Evolutionary conservation across 1,140 invertebrate genomes (phyloP).

Genomic region (Drosophila miranda): DNA sequence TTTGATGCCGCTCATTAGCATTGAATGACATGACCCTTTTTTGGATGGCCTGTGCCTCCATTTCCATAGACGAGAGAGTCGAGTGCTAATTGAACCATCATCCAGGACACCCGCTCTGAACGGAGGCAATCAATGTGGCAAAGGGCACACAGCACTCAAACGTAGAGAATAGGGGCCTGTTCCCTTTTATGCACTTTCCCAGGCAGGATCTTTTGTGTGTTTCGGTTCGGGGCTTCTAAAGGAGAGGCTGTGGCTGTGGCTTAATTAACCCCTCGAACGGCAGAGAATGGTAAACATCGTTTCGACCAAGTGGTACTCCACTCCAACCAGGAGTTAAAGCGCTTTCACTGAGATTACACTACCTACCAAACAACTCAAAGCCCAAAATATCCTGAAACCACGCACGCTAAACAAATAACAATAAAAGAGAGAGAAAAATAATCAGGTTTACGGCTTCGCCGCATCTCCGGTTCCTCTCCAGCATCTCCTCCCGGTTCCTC

Average conservation of each 20-base stretch:
- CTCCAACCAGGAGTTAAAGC: not conserved
- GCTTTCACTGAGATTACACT: not conserved
- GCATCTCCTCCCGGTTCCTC: not conserved
- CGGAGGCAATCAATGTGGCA: too few relatives aligned
- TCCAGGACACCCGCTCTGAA: not conserved
- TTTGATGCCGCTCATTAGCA: conserved; percentile 64
- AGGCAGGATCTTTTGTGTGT: too few relatives aligned
- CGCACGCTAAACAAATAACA: conserved; percentile 68
- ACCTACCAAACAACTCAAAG: not conserved
- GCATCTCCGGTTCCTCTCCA: conserved; percentile 14
- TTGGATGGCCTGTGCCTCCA: conserved; percentile 4
- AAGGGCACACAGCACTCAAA: too few relatives aligned
- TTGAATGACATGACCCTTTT: conserved; percentile 43
- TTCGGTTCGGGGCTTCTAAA: too few relatives aligned
- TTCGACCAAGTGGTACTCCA: too few relatives aligned
- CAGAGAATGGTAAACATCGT: too few relatives aligned
- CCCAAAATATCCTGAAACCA: conserved; percentile 11
- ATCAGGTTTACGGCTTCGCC: conserved; percentile 60
- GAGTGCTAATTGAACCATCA: conserved; percentile 37
- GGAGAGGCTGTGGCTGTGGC: too few relatives aligned
- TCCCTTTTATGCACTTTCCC: too few relatives aligned
- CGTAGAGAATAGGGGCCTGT: not conserved
- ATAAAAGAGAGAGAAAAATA: conserved; percentile 73
- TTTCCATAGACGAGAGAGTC: not conserved
- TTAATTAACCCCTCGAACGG: too few relatives aligned